Conservation (phyloP, 2,797 vertebrate genomes). For the Neolamprologus multifasciatus region DNA sequence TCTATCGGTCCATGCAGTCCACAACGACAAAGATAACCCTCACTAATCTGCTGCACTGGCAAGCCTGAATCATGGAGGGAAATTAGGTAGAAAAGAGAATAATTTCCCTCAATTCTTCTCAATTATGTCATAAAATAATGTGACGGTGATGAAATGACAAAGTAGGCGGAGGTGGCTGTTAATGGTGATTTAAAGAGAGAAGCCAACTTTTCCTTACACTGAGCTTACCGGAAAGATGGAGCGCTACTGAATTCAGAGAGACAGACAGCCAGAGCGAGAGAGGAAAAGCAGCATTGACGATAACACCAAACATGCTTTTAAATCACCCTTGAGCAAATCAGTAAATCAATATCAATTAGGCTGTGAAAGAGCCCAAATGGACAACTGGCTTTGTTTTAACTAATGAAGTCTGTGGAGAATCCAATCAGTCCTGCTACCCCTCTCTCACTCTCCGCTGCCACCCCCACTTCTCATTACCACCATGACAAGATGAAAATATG, state of each 20-base stretch:
- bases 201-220: background rate
- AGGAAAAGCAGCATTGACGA: slow-evolving; percentile 32
- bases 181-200: background rate
- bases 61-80: background rate
- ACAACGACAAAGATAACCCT: slow-evolving; percentile 4
- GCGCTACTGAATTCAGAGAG: background rate
- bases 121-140: slow-evolving; percentile 36
- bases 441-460: background rate
- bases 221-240: background rate
- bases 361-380: slow-evolving; percentile 64
- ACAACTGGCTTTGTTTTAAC: slow-evolving; percentile 77
- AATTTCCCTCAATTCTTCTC: slow-evolving; percentile 23
- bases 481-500: slow-evolving; percentile 4
- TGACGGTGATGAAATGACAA: slow-evolving; percentile 13
- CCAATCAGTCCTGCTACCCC: slow-evolving; percentile 27
- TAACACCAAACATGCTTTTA: slow-evolving; percentile 66
- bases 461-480: slow-evolving; percentile 21
- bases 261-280: background rate
- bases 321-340: slow-evolving; percentile 66
- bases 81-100: slow-evolving; percentile 43
- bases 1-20: slow-evolving; percentile 13
- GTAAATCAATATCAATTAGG: slow-evolving; percentile 78
- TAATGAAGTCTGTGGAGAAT: slow-evolving; percentile 75
- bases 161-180: background rate
- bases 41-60: slow-evolving; percentile 9